Base-by-base conservation (phyloP, 2,113 vertebrate genomes). In the Stictonetta naevosa region DNA sequence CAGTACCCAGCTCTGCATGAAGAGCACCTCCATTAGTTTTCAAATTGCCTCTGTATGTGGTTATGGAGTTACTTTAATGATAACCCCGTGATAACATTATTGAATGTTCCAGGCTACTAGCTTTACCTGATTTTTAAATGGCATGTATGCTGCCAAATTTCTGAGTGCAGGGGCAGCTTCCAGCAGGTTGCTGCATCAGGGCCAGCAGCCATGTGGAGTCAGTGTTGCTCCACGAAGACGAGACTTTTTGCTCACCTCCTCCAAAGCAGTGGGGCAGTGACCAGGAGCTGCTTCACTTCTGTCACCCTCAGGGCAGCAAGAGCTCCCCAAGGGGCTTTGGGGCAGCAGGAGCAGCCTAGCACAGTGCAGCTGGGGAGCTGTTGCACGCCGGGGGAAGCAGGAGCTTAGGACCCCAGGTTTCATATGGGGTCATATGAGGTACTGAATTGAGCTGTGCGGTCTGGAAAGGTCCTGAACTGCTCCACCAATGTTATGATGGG, bases 21-120 rank as follows among this genome's bases (percentile, higher is more conserved):
- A 4, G 19, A 38, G 23, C 28, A 8, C 11, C 59, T 56, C 31
- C 6, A 0, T 23, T 3, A 11, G 50, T 23, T 44, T 83, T 55
- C 72, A 16, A 1, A 7, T 26, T 19, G 76, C 25, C 11, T 25
- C 25, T 4, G 4, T 4, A 13, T 1, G 1, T 3, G 14, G 33
- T 38, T 28, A 5, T 0, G 0, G 10, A 1, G 3, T 11, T 87
- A 18, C 56, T 34, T 42, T 25, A 0, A 1, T 2, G 16, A 10
- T 11, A 5, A 2, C 26, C 28, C n/a, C 9, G 0, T 3, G 18
- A 4, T 3, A 52, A 34, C 26, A 6, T 6, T 8, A 2, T 4
- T 15, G 18, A 26, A 13, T 0, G 26, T 52, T 78, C 23, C 38
- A 5, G 11, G 16, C 13, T 19, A 5, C 25, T 12, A 5, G 19